These are phyloP conservation scores for Actenoides hombroni DNA, from an alignment of 2,113 vertebrate genomes.

Conservation along the genomic window DNA sequence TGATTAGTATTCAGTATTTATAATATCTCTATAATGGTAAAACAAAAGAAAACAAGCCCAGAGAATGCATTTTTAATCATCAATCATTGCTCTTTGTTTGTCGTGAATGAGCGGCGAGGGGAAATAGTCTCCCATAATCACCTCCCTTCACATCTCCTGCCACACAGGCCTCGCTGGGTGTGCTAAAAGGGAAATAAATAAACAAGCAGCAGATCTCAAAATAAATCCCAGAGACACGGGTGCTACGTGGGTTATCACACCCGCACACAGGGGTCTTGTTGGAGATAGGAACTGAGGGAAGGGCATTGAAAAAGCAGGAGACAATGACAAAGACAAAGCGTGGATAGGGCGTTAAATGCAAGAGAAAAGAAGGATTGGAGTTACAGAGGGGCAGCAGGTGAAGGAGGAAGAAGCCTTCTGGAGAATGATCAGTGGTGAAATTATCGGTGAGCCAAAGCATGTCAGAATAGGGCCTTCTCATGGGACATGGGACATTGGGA, in stretches of 20 bases:
- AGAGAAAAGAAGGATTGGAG: not conserved
- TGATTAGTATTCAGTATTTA: constrained; percentile 87
- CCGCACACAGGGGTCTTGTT: not conserved
- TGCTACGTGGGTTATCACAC: constrained; percentile 73
- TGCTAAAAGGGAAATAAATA: constrained; percentile 81
- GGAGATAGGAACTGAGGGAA: not conserved
- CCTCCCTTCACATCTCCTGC: constrained; percentile 78
- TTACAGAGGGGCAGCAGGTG: not conserved
- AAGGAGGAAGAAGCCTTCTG: not conserved
- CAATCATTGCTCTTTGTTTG: constrained; percentile 88
- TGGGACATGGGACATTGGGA: not conserved
- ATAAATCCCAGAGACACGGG: constrained; percentile 75
- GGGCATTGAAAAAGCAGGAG: not conserved
- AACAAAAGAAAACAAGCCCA: constrained; percentile 86
- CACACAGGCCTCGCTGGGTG: constrained; percentile 69
- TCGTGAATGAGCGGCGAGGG: constrained; percentile 82
- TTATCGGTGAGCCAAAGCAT: not conserved
- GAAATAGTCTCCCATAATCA: constrained; percentile 84
- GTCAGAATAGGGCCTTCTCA: not conserved
- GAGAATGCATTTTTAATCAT: constrained; percentile 89
- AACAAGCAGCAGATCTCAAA: constrained; percentile 74
- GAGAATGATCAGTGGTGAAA: not conserved
- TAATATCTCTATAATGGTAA: constrained; percentile 86
- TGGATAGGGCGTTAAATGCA: not conserved
- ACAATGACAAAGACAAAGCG: constrained; percentile 39